Base-by-base conservation (phyloP, 2,113 vertebrate species). In the Nothoprocta pentlandii region DNA sequence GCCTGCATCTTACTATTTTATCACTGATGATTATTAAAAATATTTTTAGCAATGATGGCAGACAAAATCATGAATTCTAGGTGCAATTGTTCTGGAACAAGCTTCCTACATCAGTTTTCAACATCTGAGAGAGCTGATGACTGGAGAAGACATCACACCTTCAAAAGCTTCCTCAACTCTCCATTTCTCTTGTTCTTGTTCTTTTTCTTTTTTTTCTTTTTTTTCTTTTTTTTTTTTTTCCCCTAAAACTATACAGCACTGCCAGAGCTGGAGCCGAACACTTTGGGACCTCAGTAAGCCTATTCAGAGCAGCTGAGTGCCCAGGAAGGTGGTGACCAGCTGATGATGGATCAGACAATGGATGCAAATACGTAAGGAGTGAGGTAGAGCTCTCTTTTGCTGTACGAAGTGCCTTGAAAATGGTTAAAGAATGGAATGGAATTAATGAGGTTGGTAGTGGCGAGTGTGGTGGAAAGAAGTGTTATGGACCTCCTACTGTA, bases 401-500 rank as follows among this genome's bases (percentile, higher is more conserved):
- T 71, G 26, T 70, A 26, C 53, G 26, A 59, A 36, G 34, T 61
- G 25, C 16, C 74, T 75, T 30, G 22, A 84, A 64, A 74, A 83
- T 77, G 77, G 22, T 8, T 80, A 6, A 58, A 77, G 23, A 51
- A 9, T 77, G 22, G 10, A 42, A 42, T 34, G 22, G 10, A 42
- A 42, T 34, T 66, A 14, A 25, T 44, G 28, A 66, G 26, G 4
- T 2, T 26, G 11, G 16, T 70, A 3, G 21, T 67, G 36, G 16
- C 83, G 9, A 51, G 8, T 26, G 67, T n/a, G 77, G 4, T 1
- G 3, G 58, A 46, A 66, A 68, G 41, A 71, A 62, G 16, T 2
- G 12, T 56, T 66, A n/a, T 11, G 28, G 44, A 11, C 4, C 2
- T 41, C 1, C 4, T n/a, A 25, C 2, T 69, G 23, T n/a, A n/a